A percentile compares a stretch with the other conserved stretches of the same genome.
Evolutionary conservation across 1,140 invertebrate species (phyloP).

Genomic region (Orussus abietinus): DNA sequence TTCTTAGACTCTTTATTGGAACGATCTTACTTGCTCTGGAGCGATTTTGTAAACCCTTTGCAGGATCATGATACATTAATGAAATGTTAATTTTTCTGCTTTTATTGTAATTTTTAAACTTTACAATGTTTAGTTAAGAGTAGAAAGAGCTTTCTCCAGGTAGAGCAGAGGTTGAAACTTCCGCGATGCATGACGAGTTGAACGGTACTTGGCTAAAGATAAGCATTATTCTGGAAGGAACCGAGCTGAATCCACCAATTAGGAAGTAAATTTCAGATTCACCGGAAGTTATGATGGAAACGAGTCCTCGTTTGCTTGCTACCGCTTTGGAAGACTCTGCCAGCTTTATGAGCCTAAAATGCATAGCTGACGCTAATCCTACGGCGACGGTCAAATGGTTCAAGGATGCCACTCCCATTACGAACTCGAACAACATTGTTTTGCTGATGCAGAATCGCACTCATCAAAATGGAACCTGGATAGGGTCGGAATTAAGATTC

Average conservation of each 20-base stretch:
- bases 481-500: conserved; percentile 63
- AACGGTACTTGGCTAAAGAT: too few relatives aligned
- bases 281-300: conserved; percentile 44
- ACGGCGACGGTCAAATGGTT: conserved; percentile 78
- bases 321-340: conserved; percentile 38
- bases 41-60: too few relatives aligned
- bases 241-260: too few relatives aligned
- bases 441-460: conserved; percentile 24
- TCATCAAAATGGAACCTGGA: conserved; percentile 30
- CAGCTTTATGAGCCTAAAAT: conserved; percentile 68
- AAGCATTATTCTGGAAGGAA: too few relatives aligned
- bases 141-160: too few relatives aligned
- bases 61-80: too few relatives aligned
- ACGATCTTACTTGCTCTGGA: too few relatives aligned
- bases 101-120: conserved; percentile 5
- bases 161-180: too few relatives aligned
- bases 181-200: too few relatives aligned
- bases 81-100: too few relatives aligned
- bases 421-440: conserved; percentile 13
- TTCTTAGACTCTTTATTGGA: not conserved
- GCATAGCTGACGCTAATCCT: conserved; percentile 81
- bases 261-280: conserved; percentile 36
- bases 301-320: conserved; percentile 34
- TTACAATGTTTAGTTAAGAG: conserved; percentile 3
- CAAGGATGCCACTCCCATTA: conserved; percentile 46